phyloP scores from a whole-genome alignment of 2,888 invertebrate species.

The Metopia argyrocephala region DNA sequence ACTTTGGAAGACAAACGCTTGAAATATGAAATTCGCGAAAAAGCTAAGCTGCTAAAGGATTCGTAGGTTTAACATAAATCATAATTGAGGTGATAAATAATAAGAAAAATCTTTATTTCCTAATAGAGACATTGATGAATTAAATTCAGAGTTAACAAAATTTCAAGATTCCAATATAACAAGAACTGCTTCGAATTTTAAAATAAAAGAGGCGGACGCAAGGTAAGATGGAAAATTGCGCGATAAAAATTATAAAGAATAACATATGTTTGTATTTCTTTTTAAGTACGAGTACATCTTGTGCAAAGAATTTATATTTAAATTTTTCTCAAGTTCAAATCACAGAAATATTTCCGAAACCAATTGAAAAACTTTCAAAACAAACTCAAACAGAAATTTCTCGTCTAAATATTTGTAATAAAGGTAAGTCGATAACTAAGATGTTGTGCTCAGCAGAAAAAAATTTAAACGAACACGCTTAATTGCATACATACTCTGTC shows the following conservation, averaged over 20 bases:
- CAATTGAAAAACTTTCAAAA: conserved; percentile 2
- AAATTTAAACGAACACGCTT: background rate
- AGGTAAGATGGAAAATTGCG: background rate
- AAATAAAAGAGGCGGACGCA: background rate
- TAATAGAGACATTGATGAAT: background rate
- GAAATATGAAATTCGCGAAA: conserved; percentile 9
- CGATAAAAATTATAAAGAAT: background rate
- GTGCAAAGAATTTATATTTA: conserved; percentile 6
- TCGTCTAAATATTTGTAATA: background rate
- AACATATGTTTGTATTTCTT: background rate
- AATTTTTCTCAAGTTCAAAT: conserved; percentile 17
- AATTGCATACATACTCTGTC: too few relatives aligned
- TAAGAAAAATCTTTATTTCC: background rate
- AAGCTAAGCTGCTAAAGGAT: conserved; percentile 24
- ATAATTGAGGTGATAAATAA: background rate
- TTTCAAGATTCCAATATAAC: background rate
- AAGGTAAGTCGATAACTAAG: too few relatives aligned
- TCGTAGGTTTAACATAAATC: conserved; percentile 3
- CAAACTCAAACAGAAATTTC: conserved; percentile 49
- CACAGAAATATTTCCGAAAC: conserved; percentile 36
- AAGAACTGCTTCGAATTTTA: background rate
- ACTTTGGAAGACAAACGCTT: conserved; percentile 2
- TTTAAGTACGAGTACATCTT: too few relatives aligned
- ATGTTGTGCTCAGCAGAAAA: too few relatives aligned
- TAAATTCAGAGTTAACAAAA: background rate